These are phyloP conservation scores for Sycophaga agraensis DNA, from an alignment of 1,140 invertebrate species.

Conservation along the genomic window DNA sequence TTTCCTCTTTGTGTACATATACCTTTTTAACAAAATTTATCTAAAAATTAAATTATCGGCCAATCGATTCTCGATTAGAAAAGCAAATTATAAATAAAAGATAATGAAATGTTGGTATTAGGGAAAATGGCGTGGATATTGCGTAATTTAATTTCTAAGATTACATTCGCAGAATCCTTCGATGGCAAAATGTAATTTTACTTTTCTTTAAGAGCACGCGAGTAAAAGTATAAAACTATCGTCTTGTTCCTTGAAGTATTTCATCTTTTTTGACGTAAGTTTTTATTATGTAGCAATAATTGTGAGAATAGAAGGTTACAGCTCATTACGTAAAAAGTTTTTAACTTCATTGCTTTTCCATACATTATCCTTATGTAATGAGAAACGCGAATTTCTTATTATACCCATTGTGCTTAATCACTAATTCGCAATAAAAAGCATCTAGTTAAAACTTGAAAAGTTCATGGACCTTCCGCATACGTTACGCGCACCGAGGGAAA, in stretches of 20 bases:
- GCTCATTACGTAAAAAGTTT: slow-evolving; percentile 14
- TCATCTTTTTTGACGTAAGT: not conserved
- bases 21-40: too few relatives aligned
- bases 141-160: too few relatives aligned
- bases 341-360: slow-evolving; percentile 13
- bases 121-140: too few relatives aligned
- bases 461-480: not conserved
- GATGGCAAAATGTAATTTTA: too few relatives aligned
- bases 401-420: not conserved
- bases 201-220: too few relatives aligned
- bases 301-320: slow-evolving; percentile 8
- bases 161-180: too few relatives aligned
- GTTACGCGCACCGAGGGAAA: not conserved
- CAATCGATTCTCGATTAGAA: too few relatives aligned
- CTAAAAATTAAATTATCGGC: too few relatives aligned
- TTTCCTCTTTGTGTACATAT: too few relatives aligned
- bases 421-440: slow-evolving; percentile 1
- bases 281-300: slow-evolving; percentile 11
- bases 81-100: too few relatives aligned
- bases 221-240: too few relatives aligned
- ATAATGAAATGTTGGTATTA: too few relatives aligned
- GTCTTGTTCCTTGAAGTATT: not conserved
- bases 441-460: not conserved
- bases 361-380: slow-evolving; percentile 14
- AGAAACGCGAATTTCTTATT: slow-evolving; percentile 2